Evolutionary conservation across 2,113 vertebrate genomes (phyloP).

Genomic region (Variabilichromis moorii): DNA sequence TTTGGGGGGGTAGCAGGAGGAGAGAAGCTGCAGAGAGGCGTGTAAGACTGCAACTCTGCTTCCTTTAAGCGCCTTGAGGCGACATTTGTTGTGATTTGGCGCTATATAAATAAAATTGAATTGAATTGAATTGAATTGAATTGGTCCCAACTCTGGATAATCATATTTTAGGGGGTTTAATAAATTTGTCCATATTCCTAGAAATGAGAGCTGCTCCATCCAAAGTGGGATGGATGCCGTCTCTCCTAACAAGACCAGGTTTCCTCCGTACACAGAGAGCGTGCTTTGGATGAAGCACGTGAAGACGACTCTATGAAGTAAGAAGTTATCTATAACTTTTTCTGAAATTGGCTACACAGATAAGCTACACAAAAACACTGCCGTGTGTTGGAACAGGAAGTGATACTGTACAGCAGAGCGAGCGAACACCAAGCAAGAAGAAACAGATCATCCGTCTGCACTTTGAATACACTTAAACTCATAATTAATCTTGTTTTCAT

Average conservation of each 20-base stretch:
- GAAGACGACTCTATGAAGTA: background rate
- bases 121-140: too few relatives aligned
- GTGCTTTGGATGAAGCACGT: background rate
- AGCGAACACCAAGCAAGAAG: background rate
- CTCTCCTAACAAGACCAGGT: background rate
- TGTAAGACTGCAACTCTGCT: fast-evolving
- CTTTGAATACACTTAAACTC: background rate
- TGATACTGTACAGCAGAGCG: background rate
- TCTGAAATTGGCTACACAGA: background rate
- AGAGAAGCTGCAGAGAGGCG: background rate
- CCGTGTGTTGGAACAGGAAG: background rate
- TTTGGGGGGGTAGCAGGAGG: background rate
- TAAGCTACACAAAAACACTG: background rate
- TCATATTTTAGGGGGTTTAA: fast-evolving
- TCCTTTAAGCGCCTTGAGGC: too few relatives aligned
- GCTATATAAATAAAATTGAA: too few relatives aligned
- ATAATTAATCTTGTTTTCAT: background rate
- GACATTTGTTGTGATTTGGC: too few relatives aligned
- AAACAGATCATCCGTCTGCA: background rate
- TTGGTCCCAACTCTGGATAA: background rate
- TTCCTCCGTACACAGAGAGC: background rate
- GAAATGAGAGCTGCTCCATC: background rate
- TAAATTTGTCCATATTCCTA: background rate
- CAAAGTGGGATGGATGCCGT: background rate
- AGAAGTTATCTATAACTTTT: background rate